Evolutionary conservation across 1,140 invertebrate genomes (phyloP), one percentile per base, ranked within the genome.

Genomic region (Sweltsa coloradensis): DNA sequence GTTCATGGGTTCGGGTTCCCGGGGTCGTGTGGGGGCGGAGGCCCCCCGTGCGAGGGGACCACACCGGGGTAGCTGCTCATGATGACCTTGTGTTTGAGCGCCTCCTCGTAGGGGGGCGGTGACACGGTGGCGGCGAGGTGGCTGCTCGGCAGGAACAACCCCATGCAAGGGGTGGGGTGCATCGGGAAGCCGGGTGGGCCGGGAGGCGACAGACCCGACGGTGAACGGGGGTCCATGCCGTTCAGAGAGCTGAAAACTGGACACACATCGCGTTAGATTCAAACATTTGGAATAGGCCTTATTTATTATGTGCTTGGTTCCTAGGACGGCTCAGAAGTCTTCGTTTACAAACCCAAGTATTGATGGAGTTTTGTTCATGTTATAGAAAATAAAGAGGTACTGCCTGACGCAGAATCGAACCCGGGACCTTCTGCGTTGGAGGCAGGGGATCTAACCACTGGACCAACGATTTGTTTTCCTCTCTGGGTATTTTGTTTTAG

Each of bases 61-160:
- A 1, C n/a, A 21, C 34, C 2, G 48, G 53, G 50, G 34, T 57
- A 54, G 31, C 58, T 60, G 52, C 58, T 58, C 14, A 60, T 50
- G 23, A 60, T 51, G 2, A 60, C 55, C 42, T 60, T 60, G 44
- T 60, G 58, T 39, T 57, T 58, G 19, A 60, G 51, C 1, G 58
- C 55, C 45, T 59, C 58, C 41, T 59, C 57, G 41, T 60, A 58
- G 7, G 53, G 45, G 11, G 58, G 56, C 11, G 58, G 58, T 2
- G 55, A 52, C 4, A 51, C 29, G 0, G 56, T n/a, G 27, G 49
- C 27, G 14, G 43, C 47, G 3, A 43, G 41, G 18, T 40, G 39
- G 16, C 47, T 27, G 22, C 25, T 47, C 5, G 50, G 50, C 22
- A 51, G 18, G 41, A 48, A 51, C 19, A 51, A 37, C 9, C 50